These are phyloP conservation scores for Abscondita cerata DNA, from an alignment of 2,888 invertebrate genomes.

Conservation along the genomic window DNA sequence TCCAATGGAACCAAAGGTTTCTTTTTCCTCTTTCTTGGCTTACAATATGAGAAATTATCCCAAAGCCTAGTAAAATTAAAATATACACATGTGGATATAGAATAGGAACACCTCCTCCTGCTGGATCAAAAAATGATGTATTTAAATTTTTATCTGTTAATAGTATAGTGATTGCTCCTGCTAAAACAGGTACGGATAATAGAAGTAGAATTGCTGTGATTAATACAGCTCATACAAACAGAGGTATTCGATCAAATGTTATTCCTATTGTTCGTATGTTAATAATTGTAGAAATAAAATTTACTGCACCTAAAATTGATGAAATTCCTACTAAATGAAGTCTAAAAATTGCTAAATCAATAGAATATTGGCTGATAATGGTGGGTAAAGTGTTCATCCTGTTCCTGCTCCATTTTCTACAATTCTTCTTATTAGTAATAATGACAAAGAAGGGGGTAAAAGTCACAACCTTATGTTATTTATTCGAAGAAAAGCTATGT, in stretches of 20 bases:
- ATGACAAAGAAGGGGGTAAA: slow-evolving; percentile 71
- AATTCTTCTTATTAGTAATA: too few species aligned
- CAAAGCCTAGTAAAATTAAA: slow-evolving; percentile 60
- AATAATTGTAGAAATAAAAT: too few species aligned
- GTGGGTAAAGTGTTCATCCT: slow-evolving; percentile 79
- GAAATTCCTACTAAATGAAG: too few species aligned
- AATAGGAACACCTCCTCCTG: slow-evolving; percentile 80
- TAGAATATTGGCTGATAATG: slow-evolving; percentile 65
- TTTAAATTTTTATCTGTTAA: too few species aligned
- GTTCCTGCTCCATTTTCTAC: too few species aligned
- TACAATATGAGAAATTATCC: too few species aligned
- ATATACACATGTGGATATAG: slow-evolving; percentile 78
- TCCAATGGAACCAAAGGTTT: slow-evolving; percentile 74
- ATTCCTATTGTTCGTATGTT: too few species aligned
- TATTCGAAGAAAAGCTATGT: slow-evolving; percentile 67
- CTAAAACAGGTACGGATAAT: not conserved
- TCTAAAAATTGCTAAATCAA: too few species aligned
- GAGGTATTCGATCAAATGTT: too few species aligned
- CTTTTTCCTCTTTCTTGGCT: slow-evolving; percentile 74
- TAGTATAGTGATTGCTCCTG: not conserved
- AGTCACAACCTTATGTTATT: slow-evolving; percentile 61
- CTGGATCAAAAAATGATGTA: too few species aligned
- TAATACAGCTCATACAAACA: too few species aligned
- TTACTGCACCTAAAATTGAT: too few species aligned
- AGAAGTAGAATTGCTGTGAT: not conserved